phyloP scores from a whole-genome alignment of 2,888 invertebrate species.

The Flexamia atlantica region DNA sequence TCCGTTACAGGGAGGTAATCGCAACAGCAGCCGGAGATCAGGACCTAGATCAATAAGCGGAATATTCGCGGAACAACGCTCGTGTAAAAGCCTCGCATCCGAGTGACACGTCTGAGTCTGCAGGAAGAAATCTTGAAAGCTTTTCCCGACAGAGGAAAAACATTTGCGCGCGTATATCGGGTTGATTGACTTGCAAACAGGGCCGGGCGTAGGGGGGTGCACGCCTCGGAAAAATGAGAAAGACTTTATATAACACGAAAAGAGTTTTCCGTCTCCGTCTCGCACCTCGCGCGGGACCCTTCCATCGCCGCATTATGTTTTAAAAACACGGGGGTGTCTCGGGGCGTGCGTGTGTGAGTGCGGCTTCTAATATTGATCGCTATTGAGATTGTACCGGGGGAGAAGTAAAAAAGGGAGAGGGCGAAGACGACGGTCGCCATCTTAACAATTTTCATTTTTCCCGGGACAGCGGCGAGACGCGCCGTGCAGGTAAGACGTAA shows the following conservation, averaged over 20 bases:
- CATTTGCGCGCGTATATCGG: conserved; percentile 53
- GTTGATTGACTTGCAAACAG: conserved; percentile 65
- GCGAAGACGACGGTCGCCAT: conserved; percentile 48
- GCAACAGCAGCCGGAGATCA: not conserved
- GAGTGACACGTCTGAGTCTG: conserved; percentile 49
- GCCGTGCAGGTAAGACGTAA: conserved; percentile 10
- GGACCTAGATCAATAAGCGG: conserved; percentile 35
- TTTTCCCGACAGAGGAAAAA: conserved; percentile 60
- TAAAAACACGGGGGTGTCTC: conserved; percentile 57
- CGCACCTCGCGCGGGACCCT: conserved; percentile 9
- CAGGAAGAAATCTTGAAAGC: conserved; percentile 53
- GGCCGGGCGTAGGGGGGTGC: not conserved
- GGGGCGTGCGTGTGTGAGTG: conserved; percentile 32
- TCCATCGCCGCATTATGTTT: conserved; percentile 58
- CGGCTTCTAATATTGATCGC: conserved; percentile 62
- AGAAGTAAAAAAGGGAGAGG: conserved; percentile 51
- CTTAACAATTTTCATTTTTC: conserved; percentile 63
- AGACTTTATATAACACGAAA: conserved; percentile 64
- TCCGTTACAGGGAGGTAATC: not conserved
- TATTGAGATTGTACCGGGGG: conserved; percentile 59
- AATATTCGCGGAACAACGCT: conserved; percentile 32
- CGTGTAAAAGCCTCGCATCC: conserved; percentile 24
- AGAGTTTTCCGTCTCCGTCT: conserved; percentile 54
- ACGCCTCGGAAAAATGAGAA: conserved; percentile 64
- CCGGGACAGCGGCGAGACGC: not conserved